These are phyloP conservation scores for Lutra lutra DNA, from an alignment of 2,797 vertebrate species.

Conservation along the genomic window DNA sequence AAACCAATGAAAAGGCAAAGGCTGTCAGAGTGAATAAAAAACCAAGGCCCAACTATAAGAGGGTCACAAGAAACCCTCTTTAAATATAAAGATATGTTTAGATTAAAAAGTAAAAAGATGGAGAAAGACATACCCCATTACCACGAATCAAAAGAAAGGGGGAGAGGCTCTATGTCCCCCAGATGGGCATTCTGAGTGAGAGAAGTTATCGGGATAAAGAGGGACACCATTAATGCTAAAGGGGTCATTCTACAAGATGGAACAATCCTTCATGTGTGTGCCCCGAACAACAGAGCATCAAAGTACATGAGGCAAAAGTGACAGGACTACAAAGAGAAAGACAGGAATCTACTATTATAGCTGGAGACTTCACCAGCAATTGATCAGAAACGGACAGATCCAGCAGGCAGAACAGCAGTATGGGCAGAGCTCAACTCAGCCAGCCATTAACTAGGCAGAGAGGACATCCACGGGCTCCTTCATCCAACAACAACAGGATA, in stretches of 20 bases:
- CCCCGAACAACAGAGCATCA: not conserved
- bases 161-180: not conserved
- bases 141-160: not conserved
- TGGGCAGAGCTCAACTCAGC: not conserved
- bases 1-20: not conserved
- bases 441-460: not conserved
- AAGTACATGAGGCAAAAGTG: not conserved
- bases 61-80: not conserved
- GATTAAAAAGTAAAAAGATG: not conserved
- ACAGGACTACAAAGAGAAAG: not conserved
- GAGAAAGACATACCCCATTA: not conserved
- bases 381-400: not conserved
- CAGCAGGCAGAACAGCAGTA: not conserved
- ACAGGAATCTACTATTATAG: not conserved
- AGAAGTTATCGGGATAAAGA: not conserved
- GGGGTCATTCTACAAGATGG: not conserved
- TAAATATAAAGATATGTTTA: not conserved
- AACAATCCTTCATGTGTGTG: not conserved
- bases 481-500: not conserved
- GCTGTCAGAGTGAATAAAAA: not conserved
- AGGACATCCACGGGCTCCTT: too few relatives aligned
- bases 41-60: not conserved
- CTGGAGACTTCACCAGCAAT: not conserved
- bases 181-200: not conserved
- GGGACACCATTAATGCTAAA: not conserved